A percentile compares a stretch with the other conserved stretches of the same genome.
These are phyloP conservation scores for Limnodromus scolopaceus DNA, from an alignment of 2,797 vertebrate species.

Conservation along the genomic window DNA sequence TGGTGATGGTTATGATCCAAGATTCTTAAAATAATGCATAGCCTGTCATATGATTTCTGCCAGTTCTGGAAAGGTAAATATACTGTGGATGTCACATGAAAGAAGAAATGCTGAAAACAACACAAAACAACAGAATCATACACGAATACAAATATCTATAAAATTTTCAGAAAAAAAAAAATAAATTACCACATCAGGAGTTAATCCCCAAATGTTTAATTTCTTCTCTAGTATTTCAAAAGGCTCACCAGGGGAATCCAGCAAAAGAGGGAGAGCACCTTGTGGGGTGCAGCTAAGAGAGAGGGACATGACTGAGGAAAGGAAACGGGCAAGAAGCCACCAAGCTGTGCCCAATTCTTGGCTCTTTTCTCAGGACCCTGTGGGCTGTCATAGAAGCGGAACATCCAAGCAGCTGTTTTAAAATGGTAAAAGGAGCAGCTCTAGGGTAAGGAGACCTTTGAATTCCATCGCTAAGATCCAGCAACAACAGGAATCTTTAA, in stretches of 20 bases:
- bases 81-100: conserved; percentile 71
- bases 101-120: background rate
- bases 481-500: background rate
- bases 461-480: background rate
- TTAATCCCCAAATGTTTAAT: background rate
- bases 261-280: background rate
- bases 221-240: background rate
- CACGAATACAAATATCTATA: background rate
- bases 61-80: background rate
- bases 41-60: conserved; percentile 2
- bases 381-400: background rate
- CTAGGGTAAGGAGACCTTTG: background rate
- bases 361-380: background rate
- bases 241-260: background rate
- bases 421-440: background rate
- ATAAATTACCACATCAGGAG: background rate
- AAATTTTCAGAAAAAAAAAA: background rate
- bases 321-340: background rate
- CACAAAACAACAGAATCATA: background rate
- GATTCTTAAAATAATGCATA: conserved; percentile 14
- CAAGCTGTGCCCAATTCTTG: background rate
- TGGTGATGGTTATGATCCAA: conserved; percentile 20
- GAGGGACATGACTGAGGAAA: background rate
- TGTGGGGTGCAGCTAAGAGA: background rate
- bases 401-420: background rate